These are phyloP conservation scores for Galerucella calmariensis DNA, from an alignment of 2,888 invertebrate genomes.

Conservation along the genomic window DNA sequence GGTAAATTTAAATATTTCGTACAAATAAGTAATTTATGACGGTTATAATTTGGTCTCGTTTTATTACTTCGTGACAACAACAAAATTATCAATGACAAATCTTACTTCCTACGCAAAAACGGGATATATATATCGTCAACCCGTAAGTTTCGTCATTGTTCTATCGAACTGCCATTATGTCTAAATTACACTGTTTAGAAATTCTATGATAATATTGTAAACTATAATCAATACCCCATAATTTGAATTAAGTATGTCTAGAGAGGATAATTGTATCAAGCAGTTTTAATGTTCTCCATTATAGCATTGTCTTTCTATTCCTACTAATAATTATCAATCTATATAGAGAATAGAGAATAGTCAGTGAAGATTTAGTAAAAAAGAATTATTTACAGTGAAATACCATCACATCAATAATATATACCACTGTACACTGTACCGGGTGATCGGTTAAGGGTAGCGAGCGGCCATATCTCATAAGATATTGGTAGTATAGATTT, in stretches of 20 bases:
- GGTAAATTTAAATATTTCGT: not conserved
- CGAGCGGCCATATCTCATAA: too few relatives aligned
- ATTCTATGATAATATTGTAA: slow-evolving; percentile 1
- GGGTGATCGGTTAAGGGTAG: too few relatives aligned
- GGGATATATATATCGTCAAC: not conserved
- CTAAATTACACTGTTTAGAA: not conserved
- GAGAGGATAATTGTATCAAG: not conserved
- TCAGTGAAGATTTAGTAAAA: too few relatives aligned
- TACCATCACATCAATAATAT: too few relatives aligned
- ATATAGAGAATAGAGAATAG: too few relatives aligned
- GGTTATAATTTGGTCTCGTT: slow-evolving; percentile 1
- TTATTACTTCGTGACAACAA: not conserved
- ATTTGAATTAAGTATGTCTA: not conserved
- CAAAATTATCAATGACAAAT: slow-evolving; percentile 9
- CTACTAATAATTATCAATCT: too few relatives aligned
- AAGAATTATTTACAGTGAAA: too few relatives aligned
- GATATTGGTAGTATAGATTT: too few relatives aligned
- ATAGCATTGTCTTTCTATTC: not conserved
- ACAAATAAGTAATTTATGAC: slow-evolving; percentile 7
- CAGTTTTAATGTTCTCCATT: not conserved
- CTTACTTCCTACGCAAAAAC: not conserved
- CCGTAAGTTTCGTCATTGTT: slow-evolving; percentile 1
- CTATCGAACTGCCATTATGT: not conserved
- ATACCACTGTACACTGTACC: too few relatives aligned
- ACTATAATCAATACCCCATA: not conserved